Evolutionary conservation across 2,113 vertebrate genomes (phyloP).

Genomic region (Hirundichthys speculiger): DNA sequence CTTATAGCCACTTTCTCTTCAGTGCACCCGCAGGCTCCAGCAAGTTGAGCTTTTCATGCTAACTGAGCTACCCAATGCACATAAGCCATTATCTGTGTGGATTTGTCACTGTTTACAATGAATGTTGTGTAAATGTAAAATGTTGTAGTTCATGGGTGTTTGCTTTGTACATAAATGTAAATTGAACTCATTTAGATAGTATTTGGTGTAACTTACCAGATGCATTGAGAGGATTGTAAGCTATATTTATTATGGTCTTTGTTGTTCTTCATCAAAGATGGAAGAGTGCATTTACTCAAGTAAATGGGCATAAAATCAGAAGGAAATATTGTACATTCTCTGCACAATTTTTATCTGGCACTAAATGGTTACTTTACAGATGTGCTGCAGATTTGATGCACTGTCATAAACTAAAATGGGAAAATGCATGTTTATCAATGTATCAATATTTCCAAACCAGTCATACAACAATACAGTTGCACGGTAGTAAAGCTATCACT

Average conservation of each 20-base stretch:
- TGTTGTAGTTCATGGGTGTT: slow-evolving; percentile 40
- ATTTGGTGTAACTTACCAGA: slow-evolving; percentile 33
- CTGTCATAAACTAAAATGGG: slow-evolving; percentile 5
- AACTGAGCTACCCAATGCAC: slow-evolving; percentile 58
- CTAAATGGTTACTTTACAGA: slow-evolving; percentile 10
- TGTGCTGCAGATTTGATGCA: not conserved
- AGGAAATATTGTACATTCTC: slow-evolving; percentile 5
- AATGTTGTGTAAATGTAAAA: slow-evolving; percentile 59
- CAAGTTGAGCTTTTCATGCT: slow-evolving; percentile 61
- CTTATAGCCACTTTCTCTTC: slow-evolving; percentile 40
- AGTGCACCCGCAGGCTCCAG: slow-evolving; percentile 43
- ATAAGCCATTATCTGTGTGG: slow-evolving; percentile 51
- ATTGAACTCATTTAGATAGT: slow-evolving; percentile 70
- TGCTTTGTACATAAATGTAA: slow-evolving; percentile 68
- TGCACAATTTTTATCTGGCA: slow-evolving; percentile 6
- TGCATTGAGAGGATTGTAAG: slow-evolving; percentile 22
- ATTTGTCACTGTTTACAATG: slow-evolving; percentile 72
- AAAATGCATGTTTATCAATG: slow-evolving; percentile 6
- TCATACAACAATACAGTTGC: not conserved
- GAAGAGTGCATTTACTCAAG: slow-evolving; percentile 22
- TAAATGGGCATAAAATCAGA: slow-evolving; percentile 2
- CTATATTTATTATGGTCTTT: slow-evolving; percentile 40
- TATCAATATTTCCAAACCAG: slow-evolving; percentile 1
- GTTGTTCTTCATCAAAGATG: slow-evolving; percentile 14
- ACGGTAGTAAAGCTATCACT: slow-evolving; percentile 2